Base-by-base conservation (phyloP, 2,113 vertebrate species). In the Brachypteracias leptosomus region DNA sequence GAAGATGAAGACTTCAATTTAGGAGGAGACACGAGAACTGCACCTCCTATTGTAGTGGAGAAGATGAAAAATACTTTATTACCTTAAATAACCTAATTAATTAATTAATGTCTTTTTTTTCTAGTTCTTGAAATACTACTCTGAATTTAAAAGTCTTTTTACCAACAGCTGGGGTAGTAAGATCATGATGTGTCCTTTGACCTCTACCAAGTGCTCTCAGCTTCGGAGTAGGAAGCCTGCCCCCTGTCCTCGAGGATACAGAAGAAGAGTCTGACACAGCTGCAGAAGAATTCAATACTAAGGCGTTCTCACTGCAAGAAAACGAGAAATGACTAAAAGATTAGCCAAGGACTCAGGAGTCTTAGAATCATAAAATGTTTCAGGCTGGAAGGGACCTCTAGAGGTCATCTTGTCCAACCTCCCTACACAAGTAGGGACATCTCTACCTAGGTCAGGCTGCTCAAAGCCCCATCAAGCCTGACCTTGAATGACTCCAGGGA, bases 141-240 rank as follows among this genome's bases (percentile, higher is more conserved):
- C 82, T 73, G 75, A 22, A 88, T 91, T 85, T 88, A 67, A 24
- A 92, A 70, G 54, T 38, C 47, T 44, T 47, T 79, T 98, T 98
- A 99, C 99, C 99, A 89, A 96, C 88, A 79, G 97, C 57, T 59
- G 98, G 98, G 26, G 98, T 98, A 40, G 98, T 98, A 24, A 92
- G 97, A 92, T 99, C 98, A 63, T 98, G 98, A 85, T 98, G 98
- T 55, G 98, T 98, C 77, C 98, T 98, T 20, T 89, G 98, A 51
- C 89, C 35, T 63, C 97, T 96, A 76, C 96, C 96, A 68, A 96
- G 96, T 9, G 92, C 90, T 96, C 97, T 98, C 72, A 98, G 94
- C 87, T 97, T 97, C 0, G 97, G 98, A 33, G 98, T 98, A 44
- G 98, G 98, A 91, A 98, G 96, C 71, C 98, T 97, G 76, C 98